These are phyloP conservation scores for Discoglossus pictus DNA, from an alignment of 2,797 vertebrate genomes.

Conservation along the genomic window DNA sequence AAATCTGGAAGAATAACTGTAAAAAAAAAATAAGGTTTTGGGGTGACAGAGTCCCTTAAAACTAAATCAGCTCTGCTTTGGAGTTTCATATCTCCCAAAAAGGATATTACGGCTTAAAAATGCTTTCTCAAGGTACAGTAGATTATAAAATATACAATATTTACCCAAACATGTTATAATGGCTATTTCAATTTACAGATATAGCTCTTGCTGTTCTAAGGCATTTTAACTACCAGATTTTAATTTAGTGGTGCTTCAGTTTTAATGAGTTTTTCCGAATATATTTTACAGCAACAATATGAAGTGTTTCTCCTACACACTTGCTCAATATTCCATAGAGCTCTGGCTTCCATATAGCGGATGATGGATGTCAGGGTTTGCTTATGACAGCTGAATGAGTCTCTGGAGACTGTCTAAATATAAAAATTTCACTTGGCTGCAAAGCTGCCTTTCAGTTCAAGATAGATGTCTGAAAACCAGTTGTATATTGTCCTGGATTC, in stretches of 20 bases:
- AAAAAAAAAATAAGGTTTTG: too few species aligned
- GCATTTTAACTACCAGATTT: too few species aligned
- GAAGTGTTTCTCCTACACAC: constrained; percentile 6
- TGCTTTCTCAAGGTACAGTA: too few species aligned
- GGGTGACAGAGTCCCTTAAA: too few species aligned
- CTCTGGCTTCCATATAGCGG: constrained; percentile 20
- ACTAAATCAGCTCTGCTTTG: too few species aligned
- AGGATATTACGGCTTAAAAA: too few species aligned
- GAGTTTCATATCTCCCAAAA: too few species aligned
- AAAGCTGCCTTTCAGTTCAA: constrained; percentile 15
- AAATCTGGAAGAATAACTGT: too few species aligned
- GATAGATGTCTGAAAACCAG: constrained; percentile 6
- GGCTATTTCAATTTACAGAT: too few species aligned
- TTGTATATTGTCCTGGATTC: constrained; percentile 16
- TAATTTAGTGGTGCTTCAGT: neutral
- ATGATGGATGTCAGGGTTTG: constrained; percentile 20
- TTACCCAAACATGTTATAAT: too few species aligned
- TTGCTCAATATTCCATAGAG: neutral
- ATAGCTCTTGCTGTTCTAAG: too few species aligned
- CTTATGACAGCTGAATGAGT: constrained; percentile 15
- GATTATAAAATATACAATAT: too few species aligned
- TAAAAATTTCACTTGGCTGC: constrained; percentile 27
- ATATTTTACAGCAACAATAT: neutral
- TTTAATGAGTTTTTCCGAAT: neutral
- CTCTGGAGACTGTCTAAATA: constrained; percentile 39